Conservation (phyloP, 2,797 vertebrate species). For the Parotocinclus haroldoi region DNA sequence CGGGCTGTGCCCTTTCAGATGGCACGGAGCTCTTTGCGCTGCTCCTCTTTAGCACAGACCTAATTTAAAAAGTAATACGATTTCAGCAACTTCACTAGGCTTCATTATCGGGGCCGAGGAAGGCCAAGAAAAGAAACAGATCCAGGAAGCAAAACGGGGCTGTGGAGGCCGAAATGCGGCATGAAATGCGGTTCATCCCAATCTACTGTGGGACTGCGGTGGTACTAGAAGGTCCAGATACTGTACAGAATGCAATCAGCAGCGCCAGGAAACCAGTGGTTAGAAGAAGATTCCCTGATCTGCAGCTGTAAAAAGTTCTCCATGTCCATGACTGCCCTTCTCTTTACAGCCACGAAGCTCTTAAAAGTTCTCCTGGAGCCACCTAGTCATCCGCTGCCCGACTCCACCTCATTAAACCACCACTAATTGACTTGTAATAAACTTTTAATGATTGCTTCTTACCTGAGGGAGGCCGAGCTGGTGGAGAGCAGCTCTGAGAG, state of each 20-base stretch:
- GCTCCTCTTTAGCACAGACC: neutral
- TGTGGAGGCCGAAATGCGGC: neutral
- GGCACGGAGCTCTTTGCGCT: neutral
- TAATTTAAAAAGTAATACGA: slow-evolving; percentile 17
- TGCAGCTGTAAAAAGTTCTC: no score
- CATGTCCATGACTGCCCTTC: no score
- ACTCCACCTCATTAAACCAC: slow-evolving; percentile 29
- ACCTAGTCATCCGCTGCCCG: neutral
- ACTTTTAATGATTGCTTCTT: slow-evolving; percentile 36
- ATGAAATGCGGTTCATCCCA: neutral
- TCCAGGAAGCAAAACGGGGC: slow-evolving; percentile 33
- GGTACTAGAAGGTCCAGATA: no score
- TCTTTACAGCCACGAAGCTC: no score
- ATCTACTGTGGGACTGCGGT: neutral
- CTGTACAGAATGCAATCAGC: no score
- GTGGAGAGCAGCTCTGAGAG: neutral
- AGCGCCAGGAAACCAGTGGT: no score
- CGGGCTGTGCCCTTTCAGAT: slow-evolving; percentile 33
- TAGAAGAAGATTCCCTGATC: no score
- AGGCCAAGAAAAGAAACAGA: slow-evolving; percentile 1
- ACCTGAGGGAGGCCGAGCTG: slow-evolving; percentile 5
- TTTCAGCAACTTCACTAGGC: slow-evolving; percentile 4
- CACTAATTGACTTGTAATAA: slow-evolving; percentile 45
- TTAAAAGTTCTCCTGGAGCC: no score
- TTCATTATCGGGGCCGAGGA: slow-evolving; percentile 1